Evolutionary conservation across 1,140 invertebrate genomes (phyloP).

Genomic region (Idris sp.): DNA sequence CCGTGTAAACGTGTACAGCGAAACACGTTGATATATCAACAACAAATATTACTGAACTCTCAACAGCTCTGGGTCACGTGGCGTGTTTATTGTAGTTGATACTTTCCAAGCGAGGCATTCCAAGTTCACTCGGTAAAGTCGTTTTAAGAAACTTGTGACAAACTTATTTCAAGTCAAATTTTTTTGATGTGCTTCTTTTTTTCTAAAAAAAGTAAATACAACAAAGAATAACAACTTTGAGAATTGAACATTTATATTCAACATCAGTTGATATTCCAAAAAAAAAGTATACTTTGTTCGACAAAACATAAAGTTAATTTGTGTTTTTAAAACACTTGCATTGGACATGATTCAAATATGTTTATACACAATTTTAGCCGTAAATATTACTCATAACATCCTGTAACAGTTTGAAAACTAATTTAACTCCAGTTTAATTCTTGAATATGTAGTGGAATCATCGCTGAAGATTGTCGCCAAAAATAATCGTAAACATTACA

Average conservation of each 20-base stretch:
- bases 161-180: too few relatives aligned
- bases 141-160: too few relatives aligned
- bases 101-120: background rate
- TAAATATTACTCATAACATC: background rate
- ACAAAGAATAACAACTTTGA: too few relatives aligned
- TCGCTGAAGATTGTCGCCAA: conserved; percentile 2
- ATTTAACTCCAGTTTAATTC: conserved; percentile 5
- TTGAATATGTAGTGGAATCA: conserved; percentile 6
- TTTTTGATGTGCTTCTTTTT: too few relatives aligned
- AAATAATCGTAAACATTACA: too few relatives aligned
- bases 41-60: conserved; percentile 44
- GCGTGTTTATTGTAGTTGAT: conserved; percentile 12
- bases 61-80: conserved; percentile 28
- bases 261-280: too few relatives aligned
- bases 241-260: too few relatives aligned
- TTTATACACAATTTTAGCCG: background rate
- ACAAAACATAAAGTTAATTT: background rate
- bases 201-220: too few relatives aligned
- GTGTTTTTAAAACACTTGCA: conserved; percentile 1
- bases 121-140: background rate
- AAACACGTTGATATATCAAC: conserved; percentile 39
- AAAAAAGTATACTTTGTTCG: too few relatives aligned
- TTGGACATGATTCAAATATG: background rate
- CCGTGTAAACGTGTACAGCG: conserved; percentile 46
- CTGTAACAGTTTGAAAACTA: conserved; percentile 3